These are phyloP conservation scores for Lophura nycthemera DNA, from an alignment of 2,113 vertebrate genomes.

Conservation along the genomic window DNA sequence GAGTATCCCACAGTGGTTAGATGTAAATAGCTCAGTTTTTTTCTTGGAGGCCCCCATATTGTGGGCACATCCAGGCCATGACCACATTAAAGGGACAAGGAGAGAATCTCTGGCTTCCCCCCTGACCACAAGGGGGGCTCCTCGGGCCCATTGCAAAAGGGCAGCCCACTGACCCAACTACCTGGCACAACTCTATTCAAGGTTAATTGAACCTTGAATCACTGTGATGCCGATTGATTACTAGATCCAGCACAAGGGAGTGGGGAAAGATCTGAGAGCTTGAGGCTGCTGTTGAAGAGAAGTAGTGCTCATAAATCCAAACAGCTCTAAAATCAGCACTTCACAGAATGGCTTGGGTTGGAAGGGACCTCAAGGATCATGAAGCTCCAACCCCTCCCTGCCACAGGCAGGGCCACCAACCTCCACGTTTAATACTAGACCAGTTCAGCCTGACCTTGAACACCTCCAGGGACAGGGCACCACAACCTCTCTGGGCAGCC, in stretches of 20 bases:
- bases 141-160: background rate
- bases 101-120: background rate
- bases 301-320: background rate
- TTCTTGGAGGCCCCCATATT: background rate
- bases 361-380: too few species aligned
- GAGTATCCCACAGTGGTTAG: background rate
- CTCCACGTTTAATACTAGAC: too few species aligned
- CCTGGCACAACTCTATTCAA: background rate
- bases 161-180: fast-evolving
- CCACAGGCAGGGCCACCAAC: too few species aligned
- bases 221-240: background rate
- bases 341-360: background rate
- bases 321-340: background rate
- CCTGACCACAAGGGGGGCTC: background rate
- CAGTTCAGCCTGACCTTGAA: too few species aligned
- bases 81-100: background rate
- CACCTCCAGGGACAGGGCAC: too few species aligned
- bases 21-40: background rate
- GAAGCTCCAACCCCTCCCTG: too few species aligned
- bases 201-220: background rate
- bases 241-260: background rate
- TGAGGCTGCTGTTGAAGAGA: background rate
- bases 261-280: background rate
- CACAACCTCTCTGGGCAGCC: too few species aligned
- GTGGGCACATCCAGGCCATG: background rate